Percentiles rank a stretch among this genome's conserved stretches.
phyloP scores from a whole-genome alignment of 2,113 vertebrate genomes.

The Gallinago media region DNA sequence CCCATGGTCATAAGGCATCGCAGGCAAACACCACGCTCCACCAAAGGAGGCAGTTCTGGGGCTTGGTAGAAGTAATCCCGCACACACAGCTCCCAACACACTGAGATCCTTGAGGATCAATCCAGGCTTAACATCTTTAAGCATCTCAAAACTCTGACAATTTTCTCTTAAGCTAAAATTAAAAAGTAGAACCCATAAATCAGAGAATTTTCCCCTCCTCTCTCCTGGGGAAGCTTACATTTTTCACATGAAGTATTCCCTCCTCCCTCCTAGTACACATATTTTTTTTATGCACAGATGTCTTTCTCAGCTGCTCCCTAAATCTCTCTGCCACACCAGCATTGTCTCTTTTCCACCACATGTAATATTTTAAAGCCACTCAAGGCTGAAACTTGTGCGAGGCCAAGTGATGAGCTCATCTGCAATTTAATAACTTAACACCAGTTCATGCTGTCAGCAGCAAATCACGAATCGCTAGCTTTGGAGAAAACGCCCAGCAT shows the following conservation, averaged over 20 bases:
- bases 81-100: fast-evolving
- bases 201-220: neutral
- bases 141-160: neutral
- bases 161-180: neutral
- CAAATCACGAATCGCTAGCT: neutral
- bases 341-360: neutral
- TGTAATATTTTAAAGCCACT: constrained; percentile 3
- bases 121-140: neutral
- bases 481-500: constrained; percentile 13
- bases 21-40: neutral
- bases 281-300: neutral
- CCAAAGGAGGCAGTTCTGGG: fast-evolving
- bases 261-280: neutral
- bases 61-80: neutral
- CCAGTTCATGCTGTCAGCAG: constrained; percentile 33
- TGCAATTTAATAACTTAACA: constrained; percentile 33
- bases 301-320: constrained; percentile 38
- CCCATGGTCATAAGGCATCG: fast-evolving
- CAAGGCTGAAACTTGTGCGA: neutral
- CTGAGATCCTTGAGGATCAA: neutral
- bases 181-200: neutral
- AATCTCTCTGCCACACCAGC: constrained; percentile 19
- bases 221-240: neutral
- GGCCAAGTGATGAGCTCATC: constrained; percentile 65
- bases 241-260: neutral